Evolutionary conservation across 2,113 vertebrate species (phyloP).

Genomic region (Hippocampus zosterae): DNA sequence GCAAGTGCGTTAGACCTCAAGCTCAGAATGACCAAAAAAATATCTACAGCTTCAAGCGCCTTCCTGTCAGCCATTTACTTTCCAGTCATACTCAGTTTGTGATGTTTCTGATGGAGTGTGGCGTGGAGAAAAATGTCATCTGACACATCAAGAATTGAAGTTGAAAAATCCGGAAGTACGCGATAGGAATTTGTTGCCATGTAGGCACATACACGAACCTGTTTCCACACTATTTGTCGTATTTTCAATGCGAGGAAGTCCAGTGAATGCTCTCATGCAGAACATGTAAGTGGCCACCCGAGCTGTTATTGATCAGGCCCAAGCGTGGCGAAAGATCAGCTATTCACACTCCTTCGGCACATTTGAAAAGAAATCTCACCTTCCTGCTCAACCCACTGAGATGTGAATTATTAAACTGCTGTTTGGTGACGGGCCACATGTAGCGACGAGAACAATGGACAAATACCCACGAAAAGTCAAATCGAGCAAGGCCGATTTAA

Average conservation of each 20-base stretch:
- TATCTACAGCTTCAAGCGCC: neutral
- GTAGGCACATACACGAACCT: constrained; percentile 13
- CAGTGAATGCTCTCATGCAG: constrained; percentile 49
- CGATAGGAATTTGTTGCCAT: constrained; percentile 34
- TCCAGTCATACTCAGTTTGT: constrained; percentile 15
- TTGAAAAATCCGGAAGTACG: constrained; percentile 35
- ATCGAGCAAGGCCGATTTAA: constrained; percentile 4
- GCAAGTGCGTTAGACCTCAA: neutral
- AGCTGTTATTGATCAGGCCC: constrained; percentile 55
- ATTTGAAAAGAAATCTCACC: constrained; percentile 48
- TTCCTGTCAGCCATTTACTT: constrained; percentile 1
- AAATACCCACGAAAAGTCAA: constrained; percentile 24
- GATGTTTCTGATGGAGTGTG: constrained; percentile 6
- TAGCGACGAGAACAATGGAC: constrained; percentile 13
- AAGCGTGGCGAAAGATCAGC: constrained; percentile 31
- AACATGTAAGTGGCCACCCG: constrained; percentile 60
- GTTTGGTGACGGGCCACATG: constrained; percentile 11
- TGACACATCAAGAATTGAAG: constrained; percentile 22
- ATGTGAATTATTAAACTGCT: constrained; percentile 29
- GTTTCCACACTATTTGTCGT: constrained; percentile 13
- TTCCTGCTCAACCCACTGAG: constrained; percentile 37
- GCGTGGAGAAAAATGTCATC: constrained; percentile 19
- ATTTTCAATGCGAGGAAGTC: constrained; percentile 23
- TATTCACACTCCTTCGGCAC: constrained; percentile 35
- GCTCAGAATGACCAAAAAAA: constrained; percentile 9